Percentiles rank a stretch among this genome's conserved stretches.
Evolutionary conservation across 2,888 invertebrate species (phyloP).

Genomic region (Cyclophora albipunctata): DNA sequence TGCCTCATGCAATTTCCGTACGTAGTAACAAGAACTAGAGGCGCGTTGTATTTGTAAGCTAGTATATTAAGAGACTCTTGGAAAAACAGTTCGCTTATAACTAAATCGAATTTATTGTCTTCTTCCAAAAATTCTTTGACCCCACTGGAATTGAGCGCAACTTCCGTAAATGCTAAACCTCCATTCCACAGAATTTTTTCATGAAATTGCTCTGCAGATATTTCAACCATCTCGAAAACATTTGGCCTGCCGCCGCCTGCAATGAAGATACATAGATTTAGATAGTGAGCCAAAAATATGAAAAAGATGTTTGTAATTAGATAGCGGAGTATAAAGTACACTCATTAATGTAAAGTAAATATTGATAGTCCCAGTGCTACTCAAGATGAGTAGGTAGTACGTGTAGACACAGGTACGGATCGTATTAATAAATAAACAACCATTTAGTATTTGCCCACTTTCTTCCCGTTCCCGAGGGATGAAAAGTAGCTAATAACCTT

Average conservation of each 20-base stretch:
- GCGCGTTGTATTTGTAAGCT: conserved; percentile 62
- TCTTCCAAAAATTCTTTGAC: conserved; percentile 41
- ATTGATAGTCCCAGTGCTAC: too few species aligned
- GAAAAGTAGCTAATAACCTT: too few species aligned
- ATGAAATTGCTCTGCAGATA: conserved; percentile 52
- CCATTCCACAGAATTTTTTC: conserved; percentile 50
- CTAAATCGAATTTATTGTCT: conserved; percentile 57
- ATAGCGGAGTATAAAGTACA: too few species aligned
- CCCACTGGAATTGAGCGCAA: conserved; percentile 44
- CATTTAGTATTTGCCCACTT: too few species aligned
- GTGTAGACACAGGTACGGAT: too few species aligned
- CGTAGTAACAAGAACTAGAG: conserved; percentile 52
- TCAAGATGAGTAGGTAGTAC: too few species aligned
- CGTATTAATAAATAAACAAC: too few species aligned
- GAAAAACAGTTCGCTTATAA: conserved; percentile 66
- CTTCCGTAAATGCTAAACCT: conserved; percentile 48
- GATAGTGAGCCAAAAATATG: background rate
- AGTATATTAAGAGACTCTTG: conserved; percentile 60
- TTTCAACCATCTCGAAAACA: conserved; percentile 50
- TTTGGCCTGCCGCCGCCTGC: conserved; percentile 52
- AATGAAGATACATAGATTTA: conserved; percentile 15
- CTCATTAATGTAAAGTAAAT: too few species aligned
- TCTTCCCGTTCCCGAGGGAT: too few species aligned
- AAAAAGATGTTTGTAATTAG: background rate
- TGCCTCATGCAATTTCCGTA: conserved; percentile 62